Base-by-base conservation (phyloP, 2,888 invertebrate genomes). In the Sarcophaga caerulescens region DNA sequence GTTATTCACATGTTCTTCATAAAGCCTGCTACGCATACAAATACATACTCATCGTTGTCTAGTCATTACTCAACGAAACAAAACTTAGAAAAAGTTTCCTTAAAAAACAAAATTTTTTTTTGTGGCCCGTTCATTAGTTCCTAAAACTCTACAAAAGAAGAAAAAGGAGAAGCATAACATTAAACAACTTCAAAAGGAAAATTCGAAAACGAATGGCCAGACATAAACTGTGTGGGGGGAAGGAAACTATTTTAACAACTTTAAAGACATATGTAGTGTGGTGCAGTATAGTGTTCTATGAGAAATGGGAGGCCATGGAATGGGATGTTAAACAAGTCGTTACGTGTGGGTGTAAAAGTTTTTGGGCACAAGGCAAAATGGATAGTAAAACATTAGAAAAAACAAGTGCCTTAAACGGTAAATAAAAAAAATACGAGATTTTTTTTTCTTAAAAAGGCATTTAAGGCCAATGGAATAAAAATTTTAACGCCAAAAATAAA, bases 401-500 rank as follows among this genome's bases (percentile, higher is more conserved):
- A 52, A 52, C 52, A 52, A 52, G 52, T 52, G 52, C 52, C 52
- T 52, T 17, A 14, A 52, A 52, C 14, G 52, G 52, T 14, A 17
- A 52, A 52, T 14, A 52, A 17, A 12, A 12, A 14, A 62, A 65
- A 83, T 35, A 2, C 10, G 69, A 25, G 69, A 78, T 77, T 59
- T 78, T 84, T 83, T 60, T 35, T 35, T 6, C 6, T 35, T 35
- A 35, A 74, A 86, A 84, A 75, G 77, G 70, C 81, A 76, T 75
- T 84, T 86, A 66, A 84, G 74, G 52, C 52, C 14, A 17, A 81
- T 69, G 10, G 35, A 80, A 59, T 17, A 82, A 82, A 65, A 77
- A 71, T 77, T 82, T 82, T 77, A 82, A 71, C 77, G 82, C 76
- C 82, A 35, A 52, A 21, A 82, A 66, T 77, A 77, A 82, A 82